Evolutionary conservation across 2,888 invertebrate species (phyloP).

Genomic region (Byasa hedistus): DNA sequence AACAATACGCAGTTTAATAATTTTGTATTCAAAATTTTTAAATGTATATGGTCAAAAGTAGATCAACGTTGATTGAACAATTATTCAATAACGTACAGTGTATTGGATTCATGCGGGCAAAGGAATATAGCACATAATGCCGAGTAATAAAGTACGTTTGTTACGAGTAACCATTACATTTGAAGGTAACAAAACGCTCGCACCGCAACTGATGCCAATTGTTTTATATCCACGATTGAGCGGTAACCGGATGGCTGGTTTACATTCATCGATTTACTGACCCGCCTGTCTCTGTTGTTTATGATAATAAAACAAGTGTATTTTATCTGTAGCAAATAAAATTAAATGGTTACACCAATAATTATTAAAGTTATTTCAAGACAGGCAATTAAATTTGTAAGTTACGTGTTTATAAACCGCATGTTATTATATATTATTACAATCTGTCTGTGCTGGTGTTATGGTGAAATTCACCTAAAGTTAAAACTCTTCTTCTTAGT

Average conservation of each 20-base stretch:
- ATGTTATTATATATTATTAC: too few species aligned
- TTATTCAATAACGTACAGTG: conserved; percentile 16
- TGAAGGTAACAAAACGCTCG: conserved; percentile 15
- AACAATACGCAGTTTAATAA: too few species aligned
- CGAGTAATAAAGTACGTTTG: conserved; percentile 4
- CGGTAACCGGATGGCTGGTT: conserved; percentile 19
- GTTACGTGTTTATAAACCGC: too few species aligned
- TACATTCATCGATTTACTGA: conserved; percentile 12
- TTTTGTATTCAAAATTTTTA: background rate
- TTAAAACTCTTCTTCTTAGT: too few species aligned
- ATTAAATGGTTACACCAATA: background rate
- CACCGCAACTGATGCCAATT: conserved; percentile 21
- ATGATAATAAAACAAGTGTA: background rate
- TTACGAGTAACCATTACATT: background rate
- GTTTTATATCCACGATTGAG: conserved; percentile 22
- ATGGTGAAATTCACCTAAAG: too few species aligned
- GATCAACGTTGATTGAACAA: conserved; percentile 9
- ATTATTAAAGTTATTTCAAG: background rate
- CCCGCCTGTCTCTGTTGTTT: background rate
- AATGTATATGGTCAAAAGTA: background rate
- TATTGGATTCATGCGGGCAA: background rate
- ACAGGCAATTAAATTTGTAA: too few species aligned
- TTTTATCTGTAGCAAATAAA: background rate
- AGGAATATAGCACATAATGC: conserved; percentile 6
- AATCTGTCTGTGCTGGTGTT: too few species aligned